Conservation (phyloP, 2,888 invertebrate species). For the Agriotes lineatus region DNA sequence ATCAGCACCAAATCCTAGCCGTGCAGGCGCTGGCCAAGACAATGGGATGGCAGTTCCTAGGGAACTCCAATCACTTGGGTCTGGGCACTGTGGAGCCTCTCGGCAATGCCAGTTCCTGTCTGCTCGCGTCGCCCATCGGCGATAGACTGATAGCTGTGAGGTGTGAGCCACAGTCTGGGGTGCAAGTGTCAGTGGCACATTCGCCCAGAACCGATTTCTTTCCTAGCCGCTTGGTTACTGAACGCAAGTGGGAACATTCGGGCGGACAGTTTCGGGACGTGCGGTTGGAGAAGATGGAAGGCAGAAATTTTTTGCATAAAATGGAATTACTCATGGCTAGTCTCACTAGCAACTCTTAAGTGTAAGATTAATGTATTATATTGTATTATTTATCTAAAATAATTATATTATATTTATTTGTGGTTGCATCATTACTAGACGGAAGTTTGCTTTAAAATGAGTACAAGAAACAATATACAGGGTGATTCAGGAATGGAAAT, state of each 20-base stretch:
- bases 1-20: slow-evolving; percentile 94
- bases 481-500: too few species aligned
- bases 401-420: too few species aligned
- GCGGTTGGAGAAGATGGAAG: slow-evolving; percentile 93
- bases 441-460: too few species aligned
- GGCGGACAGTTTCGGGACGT: slow-evolving; percentile 94
- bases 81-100: slow-evolving; percentile 88
- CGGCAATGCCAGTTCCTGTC: slow-evolving; percentile 92
- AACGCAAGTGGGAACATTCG: slow-evolving; percentile 93
- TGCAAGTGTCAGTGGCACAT: slow-evolving; percentile 90
- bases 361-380: slow-evolving; percentile 5
- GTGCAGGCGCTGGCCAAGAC: slow-evolving; percentile 91
- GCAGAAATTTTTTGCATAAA: slow-evolving; percentile 95
- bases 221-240: slow-evolving; percentile 87
- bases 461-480: too few species aligned
- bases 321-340: slow-evolving; percentile 97
- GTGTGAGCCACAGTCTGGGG: slow-evolving; percentile 89
- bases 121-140: slow-evolving; percentile 90
- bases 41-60: slow-evolving; percentile 96
- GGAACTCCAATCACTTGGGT: slow-evolving; percentile 85
- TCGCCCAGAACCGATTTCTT: slow-evolving; percentile 91
- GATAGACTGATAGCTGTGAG: slow-evolving; percentile 90
- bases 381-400: too few species aligned
- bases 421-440: too few species aligned
- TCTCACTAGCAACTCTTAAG: slow-evolving; percentile 77